phyloP scores from a whole-genome alignment of 1,140 invertebrate species.

The Dufourea novaeangliae region DNA sequence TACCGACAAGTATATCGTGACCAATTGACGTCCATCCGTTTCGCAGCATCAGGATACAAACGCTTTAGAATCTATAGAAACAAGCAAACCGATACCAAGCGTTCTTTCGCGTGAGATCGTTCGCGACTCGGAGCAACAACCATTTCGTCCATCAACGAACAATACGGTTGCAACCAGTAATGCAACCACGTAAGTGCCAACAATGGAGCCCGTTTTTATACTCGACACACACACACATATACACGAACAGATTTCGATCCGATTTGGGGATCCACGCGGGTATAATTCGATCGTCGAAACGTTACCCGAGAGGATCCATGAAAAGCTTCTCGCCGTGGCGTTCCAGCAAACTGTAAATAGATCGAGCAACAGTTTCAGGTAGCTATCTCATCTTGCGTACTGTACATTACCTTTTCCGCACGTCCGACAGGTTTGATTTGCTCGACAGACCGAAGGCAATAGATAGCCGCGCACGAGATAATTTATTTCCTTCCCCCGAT shows the following conservation, averaged over 20 bases:
- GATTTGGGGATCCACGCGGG: slow-evolving; percentile 14
- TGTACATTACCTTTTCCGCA: slow-evolving; percentile 10
- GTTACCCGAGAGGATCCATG: not conserved
- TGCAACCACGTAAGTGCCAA: slow-evolving; percentile 48
- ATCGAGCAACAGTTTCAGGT: slow-evolving; percentile 31
- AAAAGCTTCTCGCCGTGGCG: too few relatives aligned
- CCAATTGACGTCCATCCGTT: not conserved
- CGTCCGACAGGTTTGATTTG: not conserved
- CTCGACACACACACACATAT: not conserved
- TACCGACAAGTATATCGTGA: not conserved
- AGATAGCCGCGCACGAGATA: slow-evolving; percentile 9
- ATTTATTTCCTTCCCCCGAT: slow-evolving; percentile 22
- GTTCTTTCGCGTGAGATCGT: not conserved
- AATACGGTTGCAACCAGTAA: slow-evolving; percentile 22
- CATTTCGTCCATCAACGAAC: slow-evolving; percentile 47
- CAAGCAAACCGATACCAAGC: not conserved
- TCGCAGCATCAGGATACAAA: not conserved
- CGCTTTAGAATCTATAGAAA: not conserved
- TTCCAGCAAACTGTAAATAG: slow-evolving; percentile 24
- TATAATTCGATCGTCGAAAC: not conserved
- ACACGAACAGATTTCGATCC: slow-evolving; percentile 14
- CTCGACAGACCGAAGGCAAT: not conserved
- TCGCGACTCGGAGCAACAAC: slow-evolving; percentile 3
- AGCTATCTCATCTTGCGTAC: slow-evolving; percentile 18
- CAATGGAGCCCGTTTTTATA: slow-evolving; percentile 37